These are phyloP conservation scores for Fopius arisanus DNA, from an alignment of 1,140 invertebrate genomes.

Conservation along the genomic window DNA sequence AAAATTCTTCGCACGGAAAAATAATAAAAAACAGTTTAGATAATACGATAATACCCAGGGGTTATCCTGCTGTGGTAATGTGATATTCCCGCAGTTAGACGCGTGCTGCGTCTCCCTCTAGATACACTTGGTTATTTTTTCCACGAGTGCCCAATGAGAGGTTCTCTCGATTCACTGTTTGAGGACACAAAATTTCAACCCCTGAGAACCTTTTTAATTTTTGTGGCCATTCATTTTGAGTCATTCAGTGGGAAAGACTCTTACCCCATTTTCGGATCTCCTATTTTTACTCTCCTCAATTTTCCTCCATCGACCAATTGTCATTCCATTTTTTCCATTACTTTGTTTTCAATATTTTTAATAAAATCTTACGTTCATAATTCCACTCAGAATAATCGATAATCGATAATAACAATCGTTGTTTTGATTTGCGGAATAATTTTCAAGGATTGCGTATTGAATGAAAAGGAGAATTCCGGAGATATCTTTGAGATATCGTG, in stretches of 20 bases:
- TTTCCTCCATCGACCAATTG: too few species aligned
- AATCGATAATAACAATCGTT: too few species aligned
- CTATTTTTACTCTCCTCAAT: too few species aligned
- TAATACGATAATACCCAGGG: slow-evolving; percentile 42
- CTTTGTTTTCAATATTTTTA: too few species aligned
- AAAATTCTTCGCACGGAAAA: slow-evolving; percentile 30
- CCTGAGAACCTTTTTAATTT: neutral
- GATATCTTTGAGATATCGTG: too few species aligned
- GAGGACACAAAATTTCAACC: neutral
- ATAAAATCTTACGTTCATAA: too few species aligned
- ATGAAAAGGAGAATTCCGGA: too few species aligned
- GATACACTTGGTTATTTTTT: neutral
- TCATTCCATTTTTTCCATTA: too few species aligned
- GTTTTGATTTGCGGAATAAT: too few species aligned
- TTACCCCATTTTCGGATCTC: neutral
- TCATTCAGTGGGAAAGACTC: neutral
- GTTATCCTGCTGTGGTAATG: slow-evolving; percentile 22
- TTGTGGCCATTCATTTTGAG: neutral
- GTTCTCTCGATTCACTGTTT: slow-evolving; percentile 5
- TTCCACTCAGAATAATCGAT: too few species aligned
- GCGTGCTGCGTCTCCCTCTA: neutral
- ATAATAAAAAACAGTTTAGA: slow-evolving; percentile 37
- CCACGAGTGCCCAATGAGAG: neutral
- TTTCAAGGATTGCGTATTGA: too few species aligned
- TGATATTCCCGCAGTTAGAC: slow-evolving; percentile 20